Conservation (phyloP, 2,797 vertebrate species). For the Oreonectes daqikongensis region DNA sequence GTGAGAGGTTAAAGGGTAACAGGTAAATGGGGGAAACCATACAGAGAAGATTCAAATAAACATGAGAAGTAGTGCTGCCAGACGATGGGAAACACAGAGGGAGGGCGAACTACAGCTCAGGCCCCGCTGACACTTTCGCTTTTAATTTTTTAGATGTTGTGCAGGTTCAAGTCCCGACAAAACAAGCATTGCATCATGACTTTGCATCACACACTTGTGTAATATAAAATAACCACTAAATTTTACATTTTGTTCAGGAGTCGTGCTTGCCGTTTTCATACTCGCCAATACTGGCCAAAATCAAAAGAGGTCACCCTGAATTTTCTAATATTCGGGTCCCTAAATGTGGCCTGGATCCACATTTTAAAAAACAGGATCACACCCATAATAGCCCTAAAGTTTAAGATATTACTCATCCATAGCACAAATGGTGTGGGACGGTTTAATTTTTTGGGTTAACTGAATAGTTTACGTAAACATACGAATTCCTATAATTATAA, state of each 20-base stretch:
- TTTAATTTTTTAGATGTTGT: not conserved
- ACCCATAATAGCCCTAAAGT: no score
- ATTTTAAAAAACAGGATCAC: no score
- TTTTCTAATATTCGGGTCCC: no score
- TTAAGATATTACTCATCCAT: no score
- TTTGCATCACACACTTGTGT: not conserved
- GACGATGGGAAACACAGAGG: not conserved
- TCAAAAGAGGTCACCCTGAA: no score
- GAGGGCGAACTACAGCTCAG: conserved; percentile 4
- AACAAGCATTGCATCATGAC: conserved; percentile 2
- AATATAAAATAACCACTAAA: not conserved
- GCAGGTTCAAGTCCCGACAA: not conserved
- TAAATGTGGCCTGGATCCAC: no score
- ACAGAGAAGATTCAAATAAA: conserved; percentile 30
- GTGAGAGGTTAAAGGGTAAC: conserved; percentile 25
- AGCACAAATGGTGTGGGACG: no score
- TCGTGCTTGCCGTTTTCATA: not conserved
- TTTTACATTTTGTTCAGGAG: not conserved
- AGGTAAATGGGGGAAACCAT: conserved; percentile 16
- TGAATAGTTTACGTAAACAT: no score
- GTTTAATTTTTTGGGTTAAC: no score
- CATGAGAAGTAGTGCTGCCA: not conserved
- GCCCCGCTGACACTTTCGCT: not conserved
- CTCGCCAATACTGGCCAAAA: not conserved
- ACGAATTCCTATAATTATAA: no score